Evolutionary conservation across 2,113 vertebrate species (phyloP).

Genomic region (Actenoides lindsayi): DNA sequence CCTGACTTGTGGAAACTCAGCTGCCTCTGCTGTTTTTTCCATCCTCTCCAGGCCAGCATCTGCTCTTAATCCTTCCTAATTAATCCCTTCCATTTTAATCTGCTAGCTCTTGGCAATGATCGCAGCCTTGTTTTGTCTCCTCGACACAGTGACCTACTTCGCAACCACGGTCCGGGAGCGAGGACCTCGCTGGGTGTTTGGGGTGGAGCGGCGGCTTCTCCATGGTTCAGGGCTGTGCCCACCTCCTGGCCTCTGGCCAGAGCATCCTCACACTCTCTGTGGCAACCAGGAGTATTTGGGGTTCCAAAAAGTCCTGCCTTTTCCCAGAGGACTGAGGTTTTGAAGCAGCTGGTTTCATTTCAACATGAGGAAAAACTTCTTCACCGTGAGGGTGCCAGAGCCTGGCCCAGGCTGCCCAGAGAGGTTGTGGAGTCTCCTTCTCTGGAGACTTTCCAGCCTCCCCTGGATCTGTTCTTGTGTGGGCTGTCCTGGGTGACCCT

Average conservation of each 20-base stretch:
- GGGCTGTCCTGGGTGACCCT: no score
- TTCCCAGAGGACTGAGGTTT: background rate
- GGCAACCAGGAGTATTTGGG: background rate
- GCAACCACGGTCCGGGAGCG: background rate
- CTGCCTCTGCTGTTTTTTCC: constrained; percentile 8
- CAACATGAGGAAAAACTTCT: no score
- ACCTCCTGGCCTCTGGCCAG: background rate
- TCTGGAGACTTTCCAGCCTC: no score
- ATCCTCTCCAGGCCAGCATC: constrained; percentile 8
- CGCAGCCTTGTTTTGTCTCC: constrained; percentile 9
- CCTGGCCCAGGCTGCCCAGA: no score
- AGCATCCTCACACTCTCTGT: background rate
- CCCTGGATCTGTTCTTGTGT: no score
- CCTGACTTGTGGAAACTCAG: background rate
- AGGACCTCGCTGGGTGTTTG: background rate
- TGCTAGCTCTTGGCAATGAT: background rate
- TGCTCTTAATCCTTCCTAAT: constrained; percentile 59
- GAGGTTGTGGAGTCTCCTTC: no score
- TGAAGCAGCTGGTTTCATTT: background rate
- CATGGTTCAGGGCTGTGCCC: background rate
- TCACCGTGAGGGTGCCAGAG: no score
- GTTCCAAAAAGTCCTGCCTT: background rate
- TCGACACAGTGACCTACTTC: constrained; percentile 30
- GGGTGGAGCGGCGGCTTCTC: background rate
- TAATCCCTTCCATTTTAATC: constrained; percentile 50